Evolutionary conservation across 2,888 invertebrate genomes (phyloP).

Genomic region (Caenorhabditis drosophilae): DNA sequence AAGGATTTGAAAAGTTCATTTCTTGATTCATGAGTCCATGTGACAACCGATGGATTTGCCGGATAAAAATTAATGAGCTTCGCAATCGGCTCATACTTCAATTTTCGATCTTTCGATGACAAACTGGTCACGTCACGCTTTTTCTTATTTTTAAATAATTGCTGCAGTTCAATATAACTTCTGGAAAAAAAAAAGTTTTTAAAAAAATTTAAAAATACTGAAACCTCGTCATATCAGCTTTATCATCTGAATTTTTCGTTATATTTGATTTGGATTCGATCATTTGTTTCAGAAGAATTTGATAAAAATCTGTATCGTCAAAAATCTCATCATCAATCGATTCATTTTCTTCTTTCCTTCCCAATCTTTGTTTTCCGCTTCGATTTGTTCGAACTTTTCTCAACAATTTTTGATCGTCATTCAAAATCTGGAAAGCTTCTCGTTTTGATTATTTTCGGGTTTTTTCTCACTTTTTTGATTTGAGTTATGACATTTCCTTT

Average conservation of each 20-base stretch:
- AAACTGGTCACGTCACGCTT: conserved; percentile 80
- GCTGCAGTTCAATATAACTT: conserved; percentile 90
- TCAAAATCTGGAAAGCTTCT: conserved; percentile 74
- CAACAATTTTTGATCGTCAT: conserved; percentile 80
- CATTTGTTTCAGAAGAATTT: conserved; percentile 86
- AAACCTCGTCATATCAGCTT: conserved; percentile 83
- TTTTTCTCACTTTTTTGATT: conserved; percentile 18
- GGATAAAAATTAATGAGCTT: conserved; percentile 67
- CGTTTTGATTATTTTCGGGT: neutral
- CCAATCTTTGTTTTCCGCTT: conserved; percentile 78
- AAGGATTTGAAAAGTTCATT: conserved; percentile 66
- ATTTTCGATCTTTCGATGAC: conserved; percentile 77
- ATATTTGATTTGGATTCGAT: conserved; percentile 82
- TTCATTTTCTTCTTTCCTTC: conserved; percentile 69
- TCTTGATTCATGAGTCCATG: conserved; percentile 63
- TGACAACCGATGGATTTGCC: conserved; percentile 57
- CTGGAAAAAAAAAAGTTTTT: no score
- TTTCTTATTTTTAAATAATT: conserved; percentile 72
- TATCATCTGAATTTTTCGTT: conserved; percentile 78
- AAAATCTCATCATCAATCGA: conserved; percentile 75
- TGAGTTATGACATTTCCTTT: conserved; percentile 33
- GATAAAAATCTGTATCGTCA: conserved; percentile 96
- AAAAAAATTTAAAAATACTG: no score
- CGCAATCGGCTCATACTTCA: conserved; percentile 73
- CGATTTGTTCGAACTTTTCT: conserved; percentile 82